Evolutionary conservation across 2,888 invertebrate genomes (phyloP), one percentile per base, ranked within the genome.

Genomic region (Drosophila bunnanda): DNA sequence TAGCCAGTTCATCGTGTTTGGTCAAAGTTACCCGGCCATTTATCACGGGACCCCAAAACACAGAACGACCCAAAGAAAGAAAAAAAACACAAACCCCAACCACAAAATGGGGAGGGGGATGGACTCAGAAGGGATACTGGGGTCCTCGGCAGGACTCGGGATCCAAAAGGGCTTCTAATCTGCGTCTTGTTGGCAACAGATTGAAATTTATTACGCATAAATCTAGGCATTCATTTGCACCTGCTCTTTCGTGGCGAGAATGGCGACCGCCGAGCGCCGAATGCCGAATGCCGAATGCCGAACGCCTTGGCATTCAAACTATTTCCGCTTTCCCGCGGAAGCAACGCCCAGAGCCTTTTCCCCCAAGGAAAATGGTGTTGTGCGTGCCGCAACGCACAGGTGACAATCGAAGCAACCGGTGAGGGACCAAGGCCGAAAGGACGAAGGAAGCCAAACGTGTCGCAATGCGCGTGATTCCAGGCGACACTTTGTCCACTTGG

Each of bases 171-270:
- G 71, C 30, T 80, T 70, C 85, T 83, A 89, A 83, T 83, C 82
- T 84, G 82, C 88, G 89, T 85, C 83, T 88, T 89, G 83, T 83
- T 80, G 84, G 89, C 87, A 90, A 89, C 80, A 90, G 85, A 91
- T 91, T 91, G 88, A 88, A 91, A 91, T 91, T 91, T 90, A 91
- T 91, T 91, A 90, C 83, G 87, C 90, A 91, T 91, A 91, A 91
- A 91, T 91, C 90, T 86, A 82, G 86, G 84, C 89, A 84, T 89
- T 85, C 88, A 81, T 80, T 89, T 72, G 82, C 89, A 91, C 88
- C 91, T 89, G 88, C 60, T 60, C 54, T 22, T 52, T 34, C 20
- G 50, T 52, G 50, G 50, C 32, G 17, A 34, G 32, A 34, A 34
- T 8, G 50, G 20, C 32, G 50, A 32, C 20, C 32, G 32, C 20